These are phyloP conservation scores for Drosophila nikananu DNA, from an alignment of 1,140 invertebrate genomes.

Conservation along the genomic window DNA sequence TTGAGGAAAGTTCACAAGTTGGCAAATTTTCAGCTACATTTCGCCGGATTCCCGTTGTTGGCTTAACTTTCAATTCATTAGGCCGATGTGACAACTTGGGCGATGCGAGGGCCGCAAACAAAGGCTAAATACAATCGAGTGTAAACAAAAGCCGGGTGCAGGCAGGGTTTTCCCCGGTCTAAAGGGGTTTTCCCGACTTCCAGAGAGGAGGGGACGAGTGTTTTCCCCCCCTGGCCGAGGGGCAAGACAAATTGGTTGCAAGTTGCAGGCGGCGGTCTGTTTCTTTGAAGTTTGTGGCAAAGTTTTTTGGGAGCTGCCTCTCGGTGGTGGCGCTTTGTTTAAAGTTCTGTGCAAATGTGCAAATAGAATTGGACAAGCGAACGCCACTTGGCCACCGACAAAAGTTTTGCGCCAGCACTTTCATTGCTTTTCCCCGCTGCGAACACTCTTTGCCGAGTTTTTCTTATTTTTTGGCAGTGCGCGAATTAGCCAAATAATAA, in stretches of 20 bases:
- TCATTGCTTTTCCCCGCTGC: conserved; percentile 10
- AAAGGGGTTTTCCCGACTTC: background rate
- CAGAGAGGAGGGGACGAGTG: background rate
- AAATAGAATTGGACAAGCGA: conserved; percentile 75
- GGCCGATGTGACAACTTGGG: conserved; percentile 69
- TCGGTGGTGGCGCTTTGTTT: conserved; percentile 69
- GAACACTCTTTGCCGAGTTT: conserved; percentile 9
- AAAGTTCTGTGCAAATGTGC: conserved; percentile 76
- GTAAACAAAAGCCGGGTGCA: conserved; percentile 66
- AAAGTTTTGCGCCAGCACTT: conserved; percentile 59
- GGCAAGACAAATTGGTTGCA: conserved; percentile 77
- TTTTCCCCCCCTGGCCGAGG: background rate
- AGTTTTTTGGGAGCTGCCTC: conserved; percentile 23
- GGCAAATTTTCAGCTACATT: conserved; percentile 38
- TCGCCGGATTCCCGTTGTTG: conserved; percentile 21
- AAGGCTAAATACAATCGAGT: conserved; percentile 76
- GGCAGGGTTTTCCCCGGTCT: background rate
- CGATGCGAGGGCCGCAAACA: conserved; percentile 52
- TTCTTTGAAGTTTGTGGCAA: conserved; percentile 44
- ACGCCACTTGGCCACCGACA: conserved; percentile 65
- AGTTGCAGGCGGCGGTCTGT: conserved; percentile 45
- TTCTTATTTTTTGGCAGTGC: conserved; percentile 65
- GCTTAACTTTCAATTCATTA: conserved; percentile 77
- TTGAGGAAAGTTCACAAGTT: conserved; percentile 10
- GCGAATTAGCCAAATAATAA: conserved; percentile 84